Percentiles rank a stretch among this genome's conserved stretches.
Evolutionary conservation across 2,797 vertebrate species (phyloP).

Genomic region (Oophaga sylvatica): DNA sequence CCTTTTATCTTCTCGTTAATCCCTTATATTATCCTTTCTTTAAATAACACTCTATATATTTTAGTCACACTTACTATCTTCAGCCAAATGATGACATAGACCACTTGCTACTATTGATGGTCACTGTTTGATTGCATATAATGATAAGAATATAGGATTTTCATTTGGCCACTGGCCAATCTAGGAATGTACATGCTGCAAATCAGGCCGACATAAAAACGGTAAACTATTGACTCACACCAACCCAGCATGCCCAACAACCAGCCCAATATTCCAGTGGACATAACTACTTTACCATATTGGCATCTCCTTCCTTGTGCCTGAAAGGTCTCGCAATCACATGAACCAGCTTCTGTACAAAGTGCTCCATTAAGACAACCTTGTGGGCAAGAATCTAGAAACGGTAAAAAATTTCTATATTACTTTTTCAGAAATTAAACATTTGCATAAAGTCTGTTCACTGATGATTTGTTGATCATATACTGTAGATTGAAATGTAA

Average conservation of each 20-base stretch:
- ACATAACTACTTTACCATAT: conserved; percentile 79
- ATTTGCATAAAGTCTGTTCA: not conserved
- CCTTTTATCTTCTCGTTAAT: not conserved
- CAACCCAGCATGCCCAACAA: too few species aligned
- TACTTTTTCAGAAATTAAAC: not conserved
- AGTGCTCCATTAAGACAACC: conserved; percentile 95
- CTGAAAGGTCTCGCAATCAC: conserved; percentile 97
- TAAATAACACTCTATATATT: too few species aligned
- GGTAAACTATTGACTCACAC: too few species aligned
- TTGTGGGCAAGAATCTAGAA: conserved; percentile 83
- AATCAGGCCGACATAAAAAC: too few species aligned
- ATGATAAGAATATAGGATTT: too few species aligned
- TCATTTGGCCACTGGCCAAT: too few species aligned
- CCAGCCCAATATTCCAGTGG: too few species aligned
- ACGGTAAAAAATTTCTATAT: conserved; percentile 37
- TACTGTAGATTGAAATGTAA: not conserved
- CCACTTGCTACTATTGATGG: not conserved
- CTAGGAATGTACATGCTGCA: too few species aligned
- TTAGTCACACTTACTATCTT: not conserved
- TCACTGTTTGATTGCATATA: not conserved
- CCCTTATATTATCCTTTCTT: not conserved
- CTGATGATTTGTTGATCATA: not conserved
- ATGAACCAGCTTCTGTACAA: conserved; percentile 89
- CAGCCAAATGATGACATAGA: not conserved
- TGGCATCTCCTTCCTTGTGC: conserved; percentile 93